Base-by-base conservation (phyloP, 37 sponge, comb jelly and placozoan species). In the Halichondria panicea region DNA sequence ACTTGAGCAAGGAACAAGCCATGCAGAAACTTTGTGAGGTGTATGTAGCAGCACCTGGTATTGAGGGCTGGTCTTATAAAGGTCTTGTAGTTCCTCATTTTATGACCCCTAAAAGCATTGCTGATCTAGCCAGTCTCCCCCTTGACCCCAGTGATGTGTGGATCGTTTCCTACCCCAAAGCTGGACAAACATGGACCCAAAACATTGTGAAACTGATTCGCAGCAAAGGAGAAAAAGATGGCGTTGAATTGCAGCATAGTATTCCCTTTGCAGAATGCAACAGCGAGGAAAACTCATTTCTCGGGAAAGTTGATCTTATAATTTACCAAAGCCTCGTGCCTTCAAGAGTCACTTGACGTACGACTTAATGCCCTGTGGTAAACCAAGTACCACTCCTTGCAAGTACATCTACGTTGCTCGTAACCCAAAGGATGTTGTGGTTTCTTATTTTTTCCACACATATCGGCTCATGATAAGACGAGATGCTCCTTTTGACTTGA, bases 391-490 rank as follows among this genome's bases (percentile, higher is more conserved):
- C 45, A 59, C 72, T 53, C 68, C 80, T 22, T 75, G 73, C 48
- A 91, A 91, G 69, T 91, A 85, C 66, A 81, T 91, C 74, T 76
- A 75, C 25, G 82, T 81, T 28, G 66, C 42, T 5, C 48, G 91
- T 19, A 86, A 91, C 70, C 91, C 91, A 3, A 85, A 86, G 43
- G 91, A 91, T 63, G 80, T 80, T 2, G 43, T 54, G 3, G 91
- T 91, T 18, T 91, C 91, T 5, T 53, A 76, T 27, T 85, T 42
- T n/a, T n/a, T n/a, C n/a, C n/a, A n/a, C n/a, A n/a, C n/a, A n/a
- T n/a, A n/a, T n/a, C n/a, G n/a, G n/a, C n/a, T n/a, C n/a, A n/a
- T n/a, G n/a, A n/a, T n/a, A n/a, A n/a, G n/a, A n/a, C n/a, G n/a
- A n/a, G n/a, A n/a, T 18, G 50, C 50, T 8, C 12, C 27, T 59